A percentile compares a stretch with the other conserved stretches of the same genome.
These are phyloP conservation scores for Ophiothrix spiculata DNA, from an alignment of 35 echinoderm and acorn worm species.

Conservation along the genomic window DNA sequence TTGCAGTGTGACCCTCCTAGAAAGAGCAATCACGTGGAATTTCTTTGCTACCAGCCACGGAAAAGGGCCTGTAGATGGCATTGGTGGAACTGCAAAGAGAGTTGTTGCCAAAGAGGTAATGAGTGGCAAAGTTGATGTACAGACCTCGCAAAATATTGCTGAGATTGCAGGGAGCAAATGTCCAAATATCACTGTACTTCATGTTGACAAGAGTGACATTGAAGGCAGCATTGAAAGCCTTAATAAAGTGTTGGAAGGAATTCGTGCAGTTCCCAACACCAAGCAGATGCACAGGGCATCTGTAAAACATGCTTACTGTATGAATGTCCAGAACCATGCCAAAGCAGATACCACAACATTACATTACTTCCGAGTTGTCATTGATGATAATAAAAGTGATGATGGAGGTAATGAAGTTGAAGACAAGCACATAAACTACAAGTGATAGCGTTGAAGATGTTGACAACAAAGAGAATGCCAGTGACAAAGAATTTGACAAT, in stretches of 20 bases:
- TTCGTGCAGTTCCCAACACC: neutral
- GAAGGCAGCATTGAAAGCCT: neutral
- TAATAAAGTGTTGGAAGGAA: slow-evolving; percentile 8
- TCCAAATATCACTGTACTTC: neutral
- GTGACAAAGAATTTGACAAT: neutral
- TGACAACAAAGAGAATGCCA: neutral
- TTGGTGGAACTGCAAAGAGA: slow-evolving; percentile 1
- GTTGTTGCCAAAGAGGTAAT: slow-evolving; percentile 17
- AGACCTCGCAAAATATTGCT: neutral
- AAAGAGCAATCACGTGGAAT: neutral
- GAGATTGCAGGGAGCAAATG: neutral
- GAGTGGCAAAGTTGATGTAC: slow-evolving; percentile 6
- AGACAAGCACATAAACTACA: too few relatives aligned
- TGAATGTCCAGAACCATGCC: neutral
- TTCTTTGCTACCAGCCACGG: slow-evolving; percentile 35
- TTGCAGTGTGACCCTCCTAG: neutral
- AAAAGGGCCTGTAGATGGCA: slow-evolving; percentile 22
- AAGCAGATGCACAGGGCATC: neutral
- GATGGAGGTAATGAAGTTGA: too few relatives aligned
- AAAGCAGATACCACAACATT: neutral
- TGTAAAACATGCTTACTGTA: neutral
- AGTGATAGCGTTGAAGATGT: too few relatives aligned
- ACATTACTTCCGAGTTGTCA: neutral
- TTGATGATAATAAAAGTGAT: too few relatives aligned
- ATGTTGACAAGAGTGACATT: slow-evolving; percentile 2